Percentiles rank a stretch among this genome's conserved stretches.
phyloP scores from a whole-genome alignment of 1,140 invertebrate genomes.

The Drosophila serrata region DNA sequence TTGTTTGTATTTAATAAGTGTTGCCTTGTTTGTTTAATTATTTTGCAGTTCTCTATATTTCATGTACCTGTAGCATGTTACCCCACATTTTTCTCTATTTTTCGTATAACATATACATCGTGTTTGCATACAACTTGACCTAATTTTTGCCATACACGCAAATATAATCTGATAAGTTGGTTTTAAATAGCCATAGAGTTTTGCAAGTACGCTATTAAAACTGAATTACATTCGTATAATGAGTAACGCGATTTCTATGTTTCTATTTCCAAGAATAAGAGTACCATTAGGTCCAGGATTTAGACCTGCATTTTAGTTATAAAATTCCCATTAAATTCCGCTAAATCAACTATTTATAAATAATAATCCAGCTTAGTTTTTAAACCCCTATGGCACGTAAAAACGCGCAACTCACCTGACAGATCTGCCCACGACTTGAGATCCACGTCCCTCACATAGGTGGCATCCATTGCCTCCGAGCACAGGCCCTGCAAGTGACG shows the following conservation, averaged over 20 bases:
- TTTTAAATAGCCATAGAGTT: conserved; percentile 11
- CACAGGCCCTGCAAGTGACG: conserved; percentile 91
- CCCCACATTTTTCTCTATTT: background rate
- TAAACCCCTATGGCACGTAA: background rate
- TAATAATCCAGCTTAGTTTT: background rate
- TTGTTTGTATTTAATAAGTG: background rate
- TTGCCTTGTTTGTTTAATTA: background rate
- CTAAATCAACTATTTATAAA: too few relatives aligned
- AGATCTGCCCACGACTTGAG: conserved; percentile 90
- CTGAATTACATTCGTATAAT: background rate
- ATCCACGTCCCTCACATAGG: conserved; percentile 92
- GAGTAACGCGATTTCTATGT: conserved; percentile 1
- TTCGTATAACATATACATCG: background rate
- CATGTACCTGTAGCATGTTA: background rate
- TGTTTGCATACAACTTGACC: conserved; percentile 11
- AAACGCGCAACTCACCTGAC: conserved; percentile 88
- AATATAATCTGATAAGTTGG: background rate
- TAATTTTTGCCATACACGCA: conserved; percentile 4
- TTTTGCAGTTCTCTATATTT: too few relatives aligned
- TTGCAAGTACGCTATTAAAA: conserved; percentile 13
- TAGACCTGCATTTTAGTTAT: background rate
- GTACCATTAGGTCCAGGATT: too few relatives aligned
- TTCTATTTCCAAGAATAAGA: background rate
- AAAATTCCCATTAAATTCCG: background rate
- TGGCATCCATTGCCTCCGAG: conserved; percentile 90